phyloP scores from a whole-genome alignment of 2,113 vertebrate species.

The Pangasianodon gigas region DNA sequence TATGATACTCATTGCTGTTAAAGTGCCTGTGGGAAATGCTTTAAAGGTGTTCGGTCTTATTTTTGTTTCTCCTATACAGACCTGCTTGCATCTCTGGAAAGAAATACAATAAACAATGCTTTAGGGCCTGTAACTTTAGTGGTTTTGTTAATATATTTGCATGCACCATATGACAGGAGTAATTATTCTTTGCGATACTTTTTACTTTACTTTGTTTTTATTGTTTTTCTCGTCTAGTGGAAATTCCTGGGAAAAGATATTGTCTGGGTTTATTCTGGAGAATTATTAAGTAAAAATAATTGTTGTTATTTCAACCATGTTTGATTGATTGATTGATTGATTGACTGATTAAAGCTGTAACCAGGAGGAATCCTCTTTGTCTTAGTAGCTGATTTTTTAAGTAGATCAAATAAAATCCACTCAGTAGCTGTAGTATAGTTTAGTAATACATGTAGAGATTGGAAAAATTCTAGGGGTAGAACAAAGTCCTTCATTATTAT shows the following conservation, averaged over 20 bases:
- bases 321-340: not conserved
- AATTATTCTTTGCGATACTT: not conserved
- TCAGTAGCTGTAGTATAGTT: not conserved
- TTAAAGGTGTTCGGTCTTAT: not conserved
- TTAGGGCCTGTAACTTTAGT: not conserved
- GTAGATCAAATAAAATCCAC: not conserved
- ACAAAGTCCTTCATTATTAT: not conserved
- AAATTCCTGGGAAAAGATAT: not conserved
- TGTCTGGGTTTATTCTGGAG: not conserved
- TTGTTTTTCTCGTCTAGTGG: not conserved
- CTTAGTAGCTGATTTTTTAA: not conserved
- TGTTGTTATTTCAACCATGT: not conserved
- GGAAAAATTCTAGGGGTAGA: not conserved
- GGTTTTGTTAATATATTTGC: slow-evolving; percentile 3
- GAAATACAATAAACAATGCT: not conserved
- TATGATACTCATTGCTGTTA: not conserved
- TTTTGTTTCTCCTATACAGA: not conserved
- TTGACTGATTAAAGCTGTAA: not conserved
- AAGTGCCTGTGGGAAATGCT: not conserved
- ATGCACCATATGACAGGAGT: not conserved
- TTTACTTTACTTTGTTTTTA: not conserved
- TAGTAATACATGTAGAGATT: not conserved
- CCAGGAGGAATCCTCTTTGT: not conserved
- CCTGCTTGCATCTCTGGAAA: not conserved
- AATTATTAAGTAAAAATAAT: not conserved